Conservation (phyloP, 1,140 invertebrate species). For the Mactra quadrangularis region DNA sequence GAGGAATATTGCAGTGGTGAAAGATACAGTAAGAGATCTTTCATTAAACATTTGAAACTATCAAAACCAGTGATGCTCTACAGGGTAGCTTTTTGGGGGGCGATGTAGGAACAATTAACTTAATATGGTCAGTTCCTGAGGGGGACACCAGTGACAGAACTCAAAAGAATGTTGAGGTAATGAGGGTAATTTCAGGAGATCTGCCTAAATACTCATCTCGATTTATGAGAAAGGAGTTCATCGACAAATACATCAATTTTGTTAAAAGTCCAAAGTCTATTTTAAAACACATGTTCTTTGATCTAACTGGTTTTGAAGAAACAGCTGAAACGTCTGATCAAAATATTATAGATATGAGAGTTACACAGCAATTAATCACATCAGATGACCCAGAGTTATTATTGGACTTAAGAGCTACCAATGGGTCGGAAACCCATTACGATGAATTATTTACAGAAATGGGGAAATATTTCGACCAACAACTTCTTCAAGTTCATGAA, state of each 20-base stretch:
- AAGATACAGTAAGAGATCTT: neutral
- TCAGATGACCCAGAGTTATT: constrained; percentile 6
- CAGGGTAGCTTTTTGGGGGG: neutral
- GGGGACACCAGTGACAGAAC: neutral
- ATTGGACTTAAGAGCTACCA: neutral
- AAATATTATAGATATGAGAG: neutral
- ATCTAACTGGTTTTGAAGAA: neutral
- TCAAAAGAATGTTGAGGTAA: neutral
- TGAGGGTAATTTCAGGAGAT: neutral
- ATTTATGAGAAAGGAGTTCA: constrained; percentile 28
- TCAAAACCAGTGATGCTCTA: constrained; percentile 18
- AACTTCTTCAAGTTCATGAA: constrained; percentile 45
- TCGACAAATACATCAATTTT: neutral
- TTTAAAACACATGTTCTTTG: neutral
- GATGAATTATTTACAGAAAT: constrained; percentile 33
- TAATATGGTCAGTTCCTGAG: neutral
- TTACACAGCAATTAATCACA: neutral
- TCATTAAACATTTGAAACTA: neutral
- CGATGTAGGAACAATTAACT: constrained; percentile 3
- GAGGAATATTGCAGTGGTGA: neutral
- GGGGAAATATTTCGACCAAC: constrained; percentile 46
- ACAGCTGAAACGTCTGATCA: neutral
- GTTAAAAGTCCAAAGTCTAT: neutral
- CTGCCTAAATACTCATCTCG: constrained; percentile 4
- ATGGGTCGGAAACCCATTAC: neutral